These are phyloP conservation scores for Pachliopta kotzebuea DNA, from an alignment of 2,888 invertebrate species.

Conservation along the genomic window DNA sequence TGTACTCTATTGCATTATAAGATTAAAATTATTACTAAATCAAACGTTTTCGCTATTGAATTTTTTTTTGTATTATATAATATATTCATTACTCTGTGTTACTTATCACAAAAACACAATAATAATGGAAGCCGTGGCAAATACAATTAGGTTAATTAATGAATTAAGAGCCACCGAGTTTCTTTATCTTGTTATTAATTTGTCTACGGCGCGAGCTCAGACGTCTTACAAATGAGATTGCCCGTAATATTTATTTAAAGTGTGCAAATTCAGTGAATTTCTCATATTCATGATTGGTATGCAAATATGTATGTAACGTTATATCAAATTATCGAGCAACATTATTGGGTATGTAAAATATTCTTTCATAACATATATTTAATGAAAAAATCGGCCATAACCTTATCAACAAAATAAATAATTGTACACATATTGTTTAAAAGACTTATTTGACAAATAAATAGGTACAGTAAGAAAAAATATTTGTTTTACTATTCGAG, in stretches of 20 bases:
- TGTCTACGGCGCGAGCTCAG: slow-evolving; percentile 67
- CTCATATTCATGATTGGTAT: background rate
- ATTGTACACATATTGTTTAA: too few species aligned
- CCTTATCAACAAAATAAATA: too few species aligned
- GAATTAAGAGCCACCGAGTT: slow-evolving; percentile 77
- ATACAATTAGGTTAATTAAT: slow-evolving; percentile 81
- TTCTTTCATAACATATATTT: too few species aligned
- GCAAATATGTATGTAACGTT: background rate
- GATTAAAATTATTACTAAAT: background rate
- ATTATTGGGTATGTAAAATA: too few species aligned
- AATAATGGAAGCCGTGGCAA: slow-evolving; percentile 70
- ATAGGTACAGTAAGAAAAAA: too few species aligned
- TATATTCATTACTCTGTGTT: slow-evolving; percentile 41
- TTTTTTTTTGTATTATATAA: background rate
- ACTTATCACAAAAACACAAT: slow-evolving; percentile 58
- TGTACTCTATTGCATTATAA: too few species aligned
- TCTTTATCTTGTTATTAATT: slow-evolving; percentile 80
- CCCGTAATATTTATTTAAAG: slow-evolving; percentile 62
- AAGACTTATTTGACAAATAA: too few species aligned
- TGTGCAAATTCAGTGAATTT: slow-evolving; percentile 35
- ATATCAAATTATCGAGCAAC: background rate
- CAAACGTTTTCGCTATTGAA: background rate
- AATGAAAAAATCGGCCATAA: too few species aligned
- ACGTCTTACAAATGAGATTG: slow-evolving; percentile 73
- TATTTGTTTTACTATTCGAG: too few species aligned